Evolutionary conservation across 2,888 invertebrate genomes (phyloP), one percentile per base, ranked within the genome.

Genomic region (Nomada fucata): DNA sequence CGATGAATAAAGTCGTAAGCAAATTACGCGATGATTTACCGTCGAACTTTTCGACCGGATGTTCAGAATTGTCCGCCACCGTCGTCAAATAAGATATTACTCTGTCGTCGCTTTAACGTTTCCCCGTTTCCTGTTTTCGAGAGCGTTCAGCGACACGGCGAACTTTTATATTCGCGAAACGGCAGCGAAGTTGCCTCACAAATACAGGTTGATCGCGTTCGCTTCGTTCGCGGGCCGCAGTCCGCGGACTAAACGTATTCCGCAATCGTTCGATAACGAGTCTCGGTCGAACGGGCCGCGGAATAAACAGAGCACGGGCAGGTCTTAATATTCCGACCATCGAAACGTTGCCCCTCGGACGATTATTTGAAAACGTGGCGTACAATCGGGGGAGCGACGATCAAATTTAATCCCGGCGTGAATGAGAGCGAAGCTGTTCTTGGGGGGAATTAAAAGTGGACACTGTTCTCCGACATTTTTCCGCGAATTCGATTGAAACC

Each of bases 1-100:
- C 50, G 61, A 55, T 55, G 74, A 81, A 81, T 82, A 82, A 82
- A 82, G 74, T 75, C 82, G 75, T 82, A 82, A 81, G 82, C 82
- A 82, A 82, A 82, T 82, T 82, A 76, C 53, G 29, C 59, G 52
- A 50, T 42, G 65, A 81, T 80, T 81, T 81, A 81, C 69, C 29
- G 42, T 15, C 52, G 11, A 76, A 71, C 61, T 67, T 71, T 75
- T 67, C 68, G n/a, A 52, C 50, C 69, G 13, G 18, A 23, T 36
- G 36, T 36, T 36, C 36, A 7, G 36, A 36, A 36, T 36, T 36
- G 36, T 7, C 5, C 36, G 36, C 36, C 36, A 36, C 7, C 5
- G 36, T 36, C 36, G 36, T 36, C 36, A 36, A 36, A 36, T 36
- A 36, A 36, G 36, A 7, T 36, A 5, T 36, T 36, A 36, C 36